Evolutionary conservation across 2,113 vertebrate species (phyloP).

Genomic region (Corythaeola cristata): DNA sequence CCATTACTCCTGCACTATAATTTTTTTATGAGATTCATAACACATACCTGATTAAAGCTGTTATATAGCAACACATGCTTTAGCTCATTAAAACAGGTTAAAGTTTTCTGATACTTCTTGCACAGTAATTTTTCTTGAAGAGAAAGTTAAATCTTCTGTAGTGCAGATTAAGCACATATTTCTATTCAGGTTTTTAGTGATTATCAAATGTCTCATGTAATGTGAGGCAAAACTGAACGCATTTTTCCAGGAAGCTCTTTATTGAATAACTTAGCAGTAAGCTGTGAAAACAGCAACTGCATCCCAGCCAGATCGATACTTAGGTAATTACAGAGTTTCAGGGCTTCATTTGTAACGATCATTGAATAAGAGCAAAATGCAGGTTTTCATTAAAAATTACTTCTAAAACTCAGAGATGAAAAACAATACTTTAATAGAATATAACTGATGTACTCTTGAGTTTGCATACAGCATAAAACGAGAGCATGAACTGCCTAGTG

Average conservation of each 20-base stretch:
- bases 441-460: background rate
- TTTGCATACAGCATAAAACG: background rate
- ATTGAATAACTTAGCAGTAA: background rate
- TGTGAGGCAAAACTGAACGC: background rate
- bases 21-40: background rate
- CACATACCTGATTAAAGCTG: background rate
- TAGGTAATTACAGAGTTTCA: background rate
- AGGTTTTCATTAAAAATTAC: slow-evolving; percentile 4
- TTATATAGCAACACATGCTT: background rate
- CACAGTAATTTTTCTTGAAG: background rate
- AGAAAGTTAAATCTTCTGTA: background rate
- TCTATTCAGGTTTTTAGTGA: background rate
- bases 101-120: background rate
- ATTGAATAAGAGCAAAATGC: background rate
- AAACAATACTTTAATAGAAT: background rate
- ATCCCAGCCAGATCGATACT: background rate
- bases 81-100: background rate
- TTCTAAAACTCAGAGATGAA: background rate
- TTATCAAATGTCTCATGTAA: background rate
- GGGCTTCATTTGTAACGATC: background rate
- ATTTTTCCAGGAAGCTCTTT: background rate
- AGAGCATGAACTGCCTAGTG: background rate
- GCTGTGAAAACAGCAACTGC: slow-evolving; percentile 3
- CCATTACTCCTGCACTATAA: background rate
- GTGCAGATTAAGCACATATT: background rate